Conservation (phyloP, 2,888 invertebrate species). For the Halocaridina rubra region DNA sequence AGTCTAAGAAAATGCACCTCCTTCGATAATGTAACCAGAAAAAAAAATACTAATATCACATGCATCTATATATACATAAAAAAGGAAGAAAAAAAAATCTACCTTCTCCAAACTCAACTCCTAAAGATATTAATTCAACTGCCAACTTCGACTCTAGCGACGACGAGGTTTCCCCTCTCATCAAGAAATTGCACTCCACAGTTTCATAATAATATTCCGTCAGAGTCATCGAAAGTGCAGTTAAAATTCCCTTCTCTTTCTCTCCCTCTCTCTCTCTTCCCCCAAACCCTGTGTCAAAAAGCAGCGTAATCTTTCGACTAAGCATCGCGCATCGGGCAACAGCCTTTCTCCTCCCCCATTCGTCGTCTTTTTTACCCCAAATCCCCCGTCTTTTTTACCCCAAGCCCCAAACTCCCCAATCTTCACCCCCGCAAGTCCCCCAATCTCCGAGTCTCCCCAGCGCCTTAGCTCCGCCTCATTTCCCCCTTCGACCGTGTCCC, state of each 20-base stretch:
- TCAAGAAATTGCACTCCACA: slow-evolving; percentile 60
- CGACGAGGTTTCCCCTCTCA: slow-evolving; percentile 50
- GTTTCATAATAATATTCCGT: slow-evolving; percentile 64
- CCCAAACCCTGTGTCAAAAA: slow-evolving; percentile 59
- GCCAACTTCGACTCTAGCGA: slow-evolving; percentile 34
- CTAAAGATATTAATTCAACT: background rate
- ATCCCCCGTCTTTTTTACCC: no score
- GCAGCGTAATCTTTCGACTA: slow-evolving; percentile 59
- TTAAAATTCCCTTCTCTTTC: slow-evolving; percentile 63
- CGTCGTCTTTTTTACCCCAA: background rate
- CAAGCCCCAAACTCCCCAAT: slow-evolving; percentile 9
- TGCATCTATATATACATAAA: slow-evolving; percentile 38
- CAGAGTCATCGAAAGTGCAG: slow-evolving; percentile 64
- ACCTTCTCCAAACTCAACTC: slow-evolving; percentile 32
- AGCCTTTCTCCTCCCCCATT: slow-evolving; percentile 21
- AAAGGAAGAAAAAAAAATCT: no score
- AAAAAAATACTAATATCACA: background rate
- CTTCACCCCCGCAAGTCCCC: slow-evolving; percentile 34
- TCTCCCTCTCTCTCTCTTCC: no score
- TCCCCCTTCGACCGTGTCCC: background rate
- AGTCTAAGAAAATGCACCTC: background rate
- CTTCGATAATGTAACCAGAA: background rate
- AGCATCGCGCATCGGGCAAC: slow-evolving; percentile 60
- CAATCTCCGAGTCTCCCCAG: slow-evolving; percentile 10
- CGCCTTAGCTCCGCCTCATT: background rate